phyloP scores from a whole-genome alignment of 53 echinoderm and acorn worm genomes.

The Zoroaster sp. region DNA sequence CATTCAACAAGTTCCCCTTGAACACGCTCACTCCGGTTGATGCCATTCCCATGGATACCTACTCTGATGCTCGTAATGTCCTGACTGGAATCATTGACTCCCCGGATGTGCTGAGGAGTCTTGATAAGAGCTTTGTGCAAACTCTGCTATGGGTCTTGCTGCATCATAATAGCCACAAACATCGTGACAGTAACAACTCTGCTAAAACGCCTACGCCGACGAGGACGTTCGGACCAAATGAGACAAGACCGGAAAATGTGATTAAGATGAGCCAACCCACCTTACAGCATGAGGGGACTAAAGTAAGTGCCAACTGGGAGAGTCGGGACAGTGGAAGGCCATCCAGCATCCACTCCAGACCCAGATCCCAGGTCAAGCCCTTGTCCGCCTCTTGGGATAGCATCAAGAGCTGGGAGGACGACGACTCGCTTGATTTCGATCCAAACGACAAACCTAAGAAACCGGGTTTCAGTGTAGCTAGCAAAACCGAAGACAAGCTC shows the following conservation, averaged over 20 bases:
- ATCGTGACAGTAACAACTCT: slow-evolving; percentile 28
- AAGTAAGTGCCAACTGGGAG: slow-evolving; percentile 37
- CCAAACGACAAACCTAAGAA: slow-evolving; percentile 59
- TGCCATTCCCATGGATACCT: slow-evolving; percentile 78
- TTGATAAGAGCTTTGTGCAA: slow-evolving; percentile 78
- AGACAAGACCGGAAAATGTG: slow-evolving; percentile 31
- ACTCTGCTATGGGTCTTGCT: slow-evolving; percentile 83
- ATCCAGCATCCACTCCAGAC: slow-evolving; percentile 70
- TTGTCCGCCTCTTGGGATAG: slow-evolving; percentile 76
- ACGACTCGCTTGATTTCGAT: slow-evolving; percentile 72
- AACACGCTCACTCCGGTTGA: slow-evolving; percentile 87
- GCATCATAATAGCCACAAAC: slow-evolving; percentile 69
- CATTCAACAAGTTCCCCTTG: slow-evolving; percentile 71
- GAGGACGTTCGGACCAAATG: background rate
- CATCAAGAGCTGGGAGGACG: slow-evolving; percentile 82
- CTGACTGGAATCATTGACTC: slow-evolving; percentile 96
- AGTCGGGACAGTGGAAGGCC: slow-evolving; percentile 91
- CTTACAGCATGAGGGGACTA: background rate
- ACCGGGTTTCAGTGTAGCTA: slow-evolving; percentile 27
- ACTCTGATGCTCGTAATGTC: slow-evolving; percentile 93
- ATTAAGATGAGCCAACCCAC: slow-evolving; percentile 9
- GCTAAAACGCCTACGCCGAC: slow-evolving; percentile 39
- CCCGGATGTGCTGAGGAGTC: slow-evolving; percentile 67
- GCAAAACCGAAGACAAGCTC: background rate
- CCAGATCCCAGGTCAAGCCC: slow-evolving; percentile 66